Evolutionary conservation across 2,113 vertebrate genomes (phyloP).

Genomic region (Willisornis vidua): DNA sequence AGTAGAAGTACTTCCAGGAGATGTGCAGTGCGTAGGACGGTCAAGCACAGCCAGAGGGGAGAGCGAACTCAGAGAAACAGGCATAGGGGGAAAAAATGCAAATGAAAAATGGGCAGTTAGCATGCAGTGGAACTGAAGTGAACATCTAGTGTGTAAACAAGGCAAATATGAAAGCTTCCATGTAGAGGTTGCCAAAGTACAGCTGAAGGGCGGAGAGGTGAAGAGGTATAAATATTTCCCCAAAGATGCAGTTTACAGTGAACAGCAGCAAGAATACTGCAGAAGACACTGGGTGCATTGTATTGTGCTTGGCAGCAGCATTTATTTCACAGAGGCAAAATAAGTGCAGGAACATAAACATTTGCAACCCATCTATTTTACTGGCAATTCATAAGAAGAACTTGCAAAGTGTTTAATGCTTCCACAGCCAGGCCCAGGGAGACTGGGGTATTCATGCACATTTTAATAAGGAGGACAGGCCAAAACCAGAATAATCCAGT

Average conservation of each 20-base stretch:
- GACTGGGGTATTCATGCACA: not conserved
- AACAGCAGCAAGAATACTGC: not conserved
- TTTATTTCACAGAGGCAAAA: not conserved
- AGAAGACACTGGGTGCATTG: not conserved
- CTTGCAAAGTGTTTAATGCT: not conserved
- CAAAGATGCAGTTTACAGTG: not conserved
- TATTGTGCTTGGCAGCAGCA: not conserved
- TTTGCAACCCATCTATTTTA: conserved; percentile 18
- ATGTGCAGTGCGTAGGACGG: not conserved
- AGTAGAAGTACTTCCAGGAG: not conserved
- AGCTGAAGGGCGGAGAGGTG: not conserved
- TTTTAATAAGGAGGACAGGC: conserved; percentile 20
- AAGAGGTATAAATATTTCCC: not conserved
- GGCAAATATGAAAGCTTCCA: not conserved
- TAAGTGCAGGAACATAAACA: not conserved
- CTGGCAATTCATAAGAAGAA: not conserved
- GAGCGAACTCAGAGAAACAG: not conserved
- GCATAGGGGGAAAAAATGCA: not conserved
- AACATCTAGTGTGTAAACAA: not conserved
- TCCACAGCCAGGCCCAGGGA: not conserved
- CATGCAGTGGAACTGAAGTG: not conserved
- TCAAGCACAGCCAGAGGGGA: not conserved
- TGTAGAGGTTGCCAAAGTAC: not conserved
- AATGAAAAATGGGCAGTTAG: not conserved
- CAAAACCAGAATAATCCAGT: not conserved